These are phyloP conservation scores for Hydrolagus colliei DNA, from an alignment of 2,797 vertebrate genomes.

Conservation along the genomic window DNA sequence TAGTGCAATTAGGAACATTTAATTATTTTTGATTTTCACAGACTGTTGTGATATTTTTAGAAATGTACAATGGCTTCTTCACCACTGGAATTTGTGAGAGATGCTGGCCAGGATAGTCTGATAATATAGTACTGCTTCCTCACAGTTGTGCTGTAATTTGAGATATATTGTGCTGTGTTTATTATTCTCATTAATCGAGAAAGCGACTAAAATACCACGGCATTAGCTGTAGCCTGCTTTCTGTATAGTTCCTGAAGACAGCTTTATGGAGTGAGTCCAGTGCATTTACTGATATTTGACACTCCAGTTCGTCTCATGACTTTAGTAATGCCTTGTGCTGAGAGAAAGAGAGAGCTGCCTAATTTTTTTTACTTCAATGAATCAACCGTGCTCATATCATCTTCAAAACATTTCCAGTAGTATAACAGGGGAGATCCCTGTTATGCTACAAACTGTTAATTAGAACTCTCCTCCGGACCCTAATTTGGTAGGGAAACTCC, in stretches of 20 bases:
- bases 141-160: background rate
- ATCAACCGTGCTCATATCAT: too few species aligned
- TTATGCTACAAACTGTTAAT: too few species aligned
- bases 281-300: background rate
- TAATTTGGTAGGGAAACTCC: too few species aligned
- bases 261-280: background rate
- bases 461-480: too few species aligned
- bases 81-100: background rate
- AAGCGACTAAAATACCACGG: background rate
- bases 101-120: too few species aligned
- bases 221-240: conserved; percentile 10
- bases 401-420: too few species aligned
- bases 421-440: too few species aligned
- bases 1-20: background rate
- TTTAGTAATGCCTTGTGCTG: background rate
- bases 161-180: background rate
- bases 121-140: background rate
- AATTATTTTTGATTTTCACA: background rate
- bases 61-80: background rate
- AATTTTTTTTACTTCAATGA: too few species aligned
- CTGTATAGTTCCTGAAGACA: conserved; percentile 1
- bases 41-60: background rate
- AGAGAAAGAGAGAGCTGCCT: background rate
- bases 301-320: background rate
- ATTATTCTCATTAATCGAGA: background rate